Percentiles rank a stretch among this genome's conserved stretches.
phyloP scores from a whole-genome alignment of 2,113 vertebrate genomes.

The Machaerirhynchus nigripectus region DNA sequence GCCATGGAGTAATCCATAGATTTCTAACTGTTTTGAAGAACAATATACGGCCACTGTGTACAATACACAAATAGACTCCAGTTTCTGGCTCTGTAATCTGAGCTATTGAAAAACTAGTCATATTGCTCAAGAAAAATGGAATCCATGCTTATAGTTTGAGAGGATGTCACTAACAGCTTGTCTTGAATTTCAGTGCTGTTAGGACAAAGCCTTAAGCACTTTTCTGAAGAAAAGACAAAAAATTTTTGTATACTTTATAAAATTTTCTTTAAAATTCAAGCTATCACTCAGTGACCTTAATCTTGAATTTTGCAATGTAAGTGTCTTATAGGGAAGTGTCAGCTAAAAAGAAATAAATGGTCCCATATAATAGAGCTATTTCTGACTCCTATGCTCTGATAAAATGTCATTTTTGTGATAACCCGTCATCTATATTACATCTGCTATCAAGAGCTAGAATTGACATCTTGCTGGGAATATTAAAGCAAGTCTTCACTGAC shows the following conservation, averaged over 20 bases:
- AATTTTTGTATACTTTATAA: not conserved
- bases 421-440: not conserved
- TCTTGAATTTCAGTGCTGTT: conserved; percentile 3
- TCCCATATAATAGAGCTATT: not conserved
- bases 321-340: not conserved
- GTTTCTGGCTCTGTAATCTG: not conserved
- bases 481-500: not conserved
- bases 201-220: not conserved
- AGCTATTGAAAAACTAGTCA: not conserved
- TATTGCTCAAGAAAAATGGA: not conserved
- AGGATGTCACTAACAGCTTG: not conserved
- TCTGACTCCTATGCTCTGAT: not conserved
- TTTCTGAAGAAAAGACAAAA: not conserved
- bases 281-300: not conserved
- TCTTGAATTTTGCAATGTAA: not conserved
- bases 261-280: not conserved
- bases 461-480: not conserved
- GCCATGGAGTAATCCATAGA: not conserved
- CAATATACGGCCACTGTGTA: not conserved
- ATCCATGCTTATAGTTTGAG: not conserved
- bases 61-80: not conserved
- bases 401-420: not conserved
- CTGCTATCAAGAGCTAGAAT: not conserved
- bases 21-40: not conserved
- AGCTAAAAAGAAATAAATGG: not conserved